Base-by-base conservation (phyloP, 2,888 invertebrate genomes). In the Coleophora deauratella region DNA sequence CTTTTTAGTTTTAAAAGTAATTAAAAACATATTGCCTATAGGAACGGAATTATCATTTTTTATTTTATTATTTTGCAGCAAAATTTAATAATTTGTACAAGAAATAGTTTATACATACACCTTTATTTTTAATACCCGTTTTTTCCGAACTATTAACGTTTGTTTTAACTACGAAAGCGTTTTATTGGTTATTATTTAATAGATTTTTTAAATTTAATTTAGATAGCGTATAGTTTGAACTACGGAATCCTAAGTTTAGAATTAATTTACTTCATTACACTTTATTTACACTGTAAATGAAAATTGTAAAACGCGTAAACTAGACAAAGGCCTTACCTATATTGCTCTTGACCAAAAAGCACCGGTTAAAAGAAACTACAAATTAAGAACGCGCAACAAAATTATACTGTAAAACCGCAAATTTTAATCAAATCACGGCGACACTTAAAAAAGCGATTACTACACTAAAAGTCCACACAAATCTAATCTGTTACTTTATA, bases 371-470 rank as follows among this genome's bases (percentile, higher is more conserved):
- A 35, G 37, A 45, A 47, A 38, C 42, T 38, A 39, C 38, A 12
- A 42, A 47, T 51, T 49, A 54, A 45, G 50, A 55, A 55, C 51
- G 43, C 47, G 77, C 79, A 79, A 80, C 73, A 62, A 13, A 72
- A 68, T 49, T 50, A 55, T 63, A 66, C 59, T 48, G 50, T 48
- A 46, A 45, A 43, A 51, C 51, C 55, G 56, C 63, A 51, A 51
- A 3, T 3, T 21, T 21, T 21, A 21, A 21, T 21, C 6, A 21
- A 21, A 61, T 47, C 60, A 41, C 45, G 49, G 59, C 57, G 49
- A 82, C 82, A 82, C 76, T 66, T 66, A 82, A 82, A 82, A 61
- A 82, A 82, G 82, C 82, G 21, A 6, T 3, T 21, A 49, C 49
- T 53, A 48, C 51, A 62, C 67, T 72, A 68, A 59, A 66, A 61